A percentile compares a stretch with the other conserved stretches of the same genome.
phyloP scores from a whole-genome alignment of 2,113 vertebrate genomes.

The Galeopterus variegatus region DNA sequence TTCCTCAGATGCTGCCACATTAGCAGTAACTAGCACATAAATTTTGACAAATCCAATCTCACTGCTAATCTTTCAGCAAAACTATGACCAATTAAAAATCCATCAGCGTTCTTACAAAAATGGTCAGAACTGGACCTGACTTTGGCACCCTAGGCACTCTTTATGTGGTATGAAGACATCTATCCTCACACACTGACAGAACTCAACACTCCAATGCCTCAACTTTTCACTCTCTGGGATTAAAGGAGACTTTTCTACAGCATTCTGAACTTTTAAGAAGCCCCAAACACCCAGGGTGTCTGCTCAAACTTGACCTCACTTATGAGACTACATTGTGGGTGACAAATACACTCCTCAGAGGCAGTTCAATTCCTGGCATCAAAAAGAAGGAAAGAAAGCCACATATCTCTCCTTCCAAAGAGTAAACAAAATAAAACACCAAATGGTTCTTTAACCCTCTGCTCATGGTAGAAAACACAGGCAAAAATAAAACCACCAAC shows the following conservation, averaged over 20 bases:
- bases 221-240: neutral
- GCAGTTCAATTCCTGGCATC: neutral
- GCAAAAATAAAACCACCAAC: neutral
- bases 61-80: slow-evolving; percentile 56
- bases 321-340: neutral
- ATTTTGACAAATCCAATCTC: slow-evolving; percentile 58
- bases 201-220: neutral
- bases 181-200: neutral
- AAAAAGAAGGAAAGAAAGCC: neutral
- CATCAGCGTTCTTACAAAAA: neutral
- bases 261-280: neutral
- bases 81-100: slow-evolving; percentile 66
- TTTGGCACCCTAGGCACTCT: neutral
- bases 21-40: slow-evolving; percentile 28
- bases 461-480: slow-evolving; percentile 34
- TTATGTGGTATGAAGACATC: neutral
- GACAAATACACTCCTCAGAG: neutral
- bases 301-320: slow-evolving; percentile 29
- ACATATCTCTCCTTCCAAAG: slow-evolving; percentile 46
- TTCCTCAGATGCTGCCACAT: slow-evolving; percentile 7
- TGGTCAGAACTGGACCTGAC: neutral
- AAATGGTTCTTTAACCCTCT: slow-evolving; percentile 32
- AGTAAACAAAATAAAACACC: slow-evolving; percentile 57
- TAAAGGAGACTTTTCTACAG: neutral
- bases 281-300: neutral